phyloP scores from a whole-genome alignment of 2,888 invertebrate genomes.

The Taenaris catops region DNA sequence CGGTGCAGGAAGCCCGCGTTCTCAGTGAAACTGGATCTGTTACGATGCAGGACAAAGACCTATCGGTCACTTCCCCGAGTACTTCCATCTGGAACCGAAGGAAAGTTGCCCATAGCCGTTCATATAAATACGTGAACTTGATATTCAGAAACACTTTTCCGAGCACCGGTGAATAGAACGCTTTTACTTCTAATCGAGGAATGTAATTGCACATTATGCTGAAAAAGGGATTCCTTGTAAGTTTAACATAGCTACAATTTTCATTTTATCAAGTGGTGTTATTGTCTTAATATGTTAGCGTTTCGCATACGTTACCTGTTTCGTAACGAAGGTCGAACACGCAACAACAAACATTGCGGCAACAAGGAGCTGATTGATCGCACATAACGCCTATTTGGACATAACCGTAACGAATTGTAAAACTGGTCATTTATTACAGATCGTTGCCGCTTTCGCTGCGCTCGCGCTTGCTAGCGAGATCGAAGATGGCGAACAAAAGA shows the following conservation, averaged over 20 bases:
- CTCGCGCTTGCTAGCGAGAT: slow-evolving; percentile 52
- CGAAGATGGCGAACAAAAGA: slow-evolving; percentile 65
- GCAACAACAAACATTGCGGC: slow-evolving; percentile 6
- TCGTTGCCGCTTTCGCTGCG: slow-evolving; percentile 50
- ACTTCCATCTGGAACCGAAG: slow-evolving; percentile 53
- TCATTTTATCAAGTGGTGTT: background rate
- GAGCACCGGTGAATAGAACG: slow-evolving; percentile 46
- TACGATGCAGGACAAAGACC: slow-evolving; percentile 73
- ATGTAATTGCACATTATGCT: slow-evolving; percentile 54
- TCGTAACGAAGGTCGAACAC: slow-evolving; percentile 14
- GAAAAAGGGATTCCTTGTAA: slow-evolving; percentile 58
- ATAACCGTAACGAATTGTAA: slow-evolving; percentile 36
- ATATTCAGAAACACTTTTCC: slow-evolving; percentile 67
- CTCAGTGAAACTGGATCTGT: slow-evolving; percentile 55
- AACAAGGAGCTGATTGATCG: slow-evolving; percentile 33
- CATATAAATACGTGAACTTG: slow-evolving; percentile 76
- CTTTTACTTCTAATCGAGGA: slow-evolving; percentile 60
- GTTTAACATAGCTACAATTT: slow-evolving; percentile 27
- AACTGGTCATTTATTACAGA: slow-evolving; percentile 44
- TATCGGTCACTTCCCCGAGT: slow-evolving; percentile 62
- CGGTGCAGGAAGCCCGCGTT: slow-evolving; percentile 39
- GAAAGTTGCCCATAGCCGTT: slow-evolving; percentile 62
- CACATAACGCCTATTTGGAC: slow-evolving; percentile 32
- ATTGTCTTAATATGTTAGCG: too few species aligned
- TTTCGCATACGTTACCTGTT: background rate